A percentile compares a stretch with the other conserved stretches of the same genome.
Evolutionary conservation across 2,888 invertebrate species (phyloP).

Genomic region (Tuta absoluta): DNA sequence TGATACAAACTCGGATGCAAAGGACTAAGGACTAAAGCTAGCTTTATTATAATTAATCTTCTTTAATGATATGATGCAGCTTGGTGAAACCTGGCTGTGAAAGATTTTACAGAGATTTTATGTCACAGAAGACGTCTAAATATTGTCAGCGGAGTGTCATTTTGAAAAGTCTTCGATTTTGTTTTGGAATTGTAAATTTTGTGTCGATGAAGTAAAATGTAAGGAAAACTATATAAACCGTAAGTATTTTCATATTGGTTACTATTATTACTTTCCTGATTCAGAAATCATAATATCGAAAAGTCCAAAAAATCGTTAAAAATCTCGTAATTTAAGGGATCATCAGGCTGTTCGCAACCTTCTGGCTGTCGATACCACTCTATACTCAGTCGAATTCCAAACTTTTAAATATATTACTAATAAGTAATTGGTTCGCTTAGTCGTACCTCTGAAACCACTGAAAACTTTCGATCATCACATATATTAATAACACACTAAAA

Average conservation of each 20-base stretch:
- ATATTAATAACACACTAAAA: too few relatives aligned
- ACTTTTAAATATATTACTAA: too few relatives aligned
- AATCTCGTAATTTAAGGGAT: too few relatives aligned
- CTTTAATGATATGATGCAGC: background rate
- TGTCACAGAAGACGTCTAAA: background rate
- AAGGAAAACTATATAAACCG: background rate
- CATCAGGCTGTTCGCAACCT: too few relatives aligned
- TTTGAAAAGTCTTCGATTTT: background rate
- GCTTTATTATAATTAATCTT: too few relatives aligned
- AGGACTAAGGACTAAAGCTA: too few relatives aligned
- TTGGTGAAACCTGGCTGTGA: background rate
- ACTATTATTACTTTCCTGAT: background rate
- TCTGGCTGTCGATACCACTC: too few relatives aligned
- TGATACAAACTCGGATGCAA: too few relatives aligned
- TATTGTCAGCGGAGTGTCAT: slow-evolving; percentile 1
- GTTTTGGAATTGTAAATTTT: slow-evolving; percentile 20
- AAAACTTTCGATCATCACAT: too few relatives aligned
- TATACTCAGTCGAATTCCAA: too few relatives aligned
- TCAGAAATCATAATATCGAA: background rate
- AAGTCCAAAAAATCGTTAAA: background rate
- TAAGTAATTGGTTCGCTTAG: too few relatives aligned
- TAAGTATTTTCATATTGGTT: slow-evolving; percentile 1
- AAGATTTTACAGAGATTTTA: background rate
- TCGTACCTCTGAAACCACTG: too few relatives aligned
- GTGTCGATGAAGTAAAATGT: slow-evolving; percentile 20